Base-by-base conservation (phyloP, 23 tunicate genomes). In the Ciona savignyi region DNA sequence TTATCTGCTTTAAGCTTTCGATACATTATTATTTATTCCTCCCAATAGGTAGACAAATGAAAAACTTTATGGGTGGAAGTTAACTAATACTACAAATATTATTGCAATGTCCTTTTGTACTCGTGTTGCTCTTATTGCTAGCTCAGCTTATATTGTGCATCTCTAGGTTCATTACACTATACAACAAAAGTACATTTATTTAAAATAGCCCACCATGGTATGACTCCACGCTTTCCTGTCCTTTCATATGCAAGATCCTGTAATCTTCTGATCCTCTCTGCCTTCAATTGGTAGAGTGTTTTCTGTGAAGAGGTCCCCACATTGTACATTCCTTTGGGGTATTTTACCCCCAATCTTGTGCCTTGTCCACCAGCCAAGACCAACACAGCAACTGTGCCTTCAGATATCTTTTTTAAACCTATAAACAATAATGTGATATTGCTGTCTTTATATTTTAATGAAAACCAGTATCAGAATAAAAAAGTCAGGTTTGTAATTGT, bases 311-410 rank as follows among this genome's bases (percentile, higher is more conserved):
- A 88, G 0, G 88, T 56, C 3, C 93, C 93, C 42, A 95, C 90
- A 63, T 88, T 35, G 67, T 76, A 95, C 99, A 95, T 95, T 62
- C 99, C 99, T 69, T 95, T 95, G 20, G 99, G 99, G 63, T 95
- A 95, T 2, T 32, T 68, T 9, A 95, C 99, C 3, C 99, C 99
- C 27, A 95, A 78, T 68, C 99, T 72, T 27, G 99, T 88, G 2
- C 99, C 99, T 70, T 95, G 99, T 1, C 99, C 99, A 20, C 99
- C 99, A 72, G 99, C 99, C 51, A 95, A 60, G 33, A 95, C 66
- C 66, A 95, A 34, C 29, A 95, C 99, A 33, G 96, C 99, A 32
- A 95, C 81, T 77, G 84, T 88, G 63, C 92, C 80, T 25, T 88
- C 86, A 26, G 83, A 61, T 21, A 95, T 89, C 23, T 81, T 72